Conservation (phyloP, 2,113 vertebrate genomes). For the Callionymus lyra region DNA sequence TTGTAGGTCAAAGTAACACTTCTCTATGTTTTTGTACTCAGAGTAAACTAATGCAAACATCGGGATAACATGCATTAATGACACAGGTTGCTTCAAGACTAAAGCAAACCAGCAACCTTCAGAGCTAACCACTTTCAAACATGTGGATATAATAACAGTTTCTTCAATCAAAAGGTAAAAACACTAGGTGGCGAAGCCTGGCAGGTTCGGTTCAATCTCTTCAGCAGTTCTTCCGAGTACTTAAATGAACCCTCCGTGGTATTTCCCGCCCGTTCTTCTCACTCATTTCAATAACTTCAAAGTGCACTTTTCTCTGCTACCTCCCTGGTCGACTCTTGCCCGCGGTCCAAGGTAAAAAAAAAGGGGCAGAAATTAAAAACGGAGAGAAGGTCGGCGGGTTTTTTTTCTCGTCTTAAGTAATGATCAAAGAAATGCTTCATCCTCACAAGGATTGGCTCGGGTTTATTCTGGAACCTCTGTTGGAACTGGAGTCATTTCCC, state of each 20-base stretch:
- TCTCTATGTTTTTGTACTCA: too few species aligned
- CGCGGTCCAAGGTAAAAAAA: slow-evolving; percentile 41
- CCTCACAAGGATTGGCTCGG: slow-evolving; percentile 25
- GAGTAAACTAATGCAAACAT: too few species aligned
- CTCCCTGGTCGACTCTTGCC: slow-evolving; percentile 28
- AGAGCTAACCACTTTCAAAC: too few species aligned
- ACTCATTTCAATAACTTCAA: slow-evolving; percentile 52
- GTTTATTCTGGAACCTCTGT: slow-evolving; percentile 32
- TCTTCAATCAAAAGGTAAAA: too few species aligned
- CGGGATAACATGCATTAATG: too few species aligned
- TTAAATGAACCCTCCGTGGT: slow-evolving; percentile 6
- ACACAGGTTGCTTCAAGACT: too few species aligned
- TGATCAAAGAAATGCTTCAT: slow-evolving; percentile 49
- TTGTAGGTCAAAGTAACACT: too few species aligned
- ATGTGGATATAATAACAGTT: too few species aligned
- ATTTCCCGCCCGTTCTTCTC: slow-evolving; percentile 15
- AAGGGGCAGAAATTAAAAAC: slow-evolving; percentile 44
- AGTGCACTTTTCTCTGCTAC: slow-evolving; percentile 31
- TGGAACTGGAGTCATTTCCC: slow-evolving; percentile 34
- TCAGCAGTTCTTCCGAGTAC: too few species aligned
- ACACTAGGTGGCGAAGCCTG: too few species aligned
- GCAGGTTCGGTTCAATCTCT: too few species aligned
- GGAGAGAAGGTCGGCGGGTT: slow-evolving; percentile 21
- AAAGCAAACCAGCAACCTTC: too few species aligned
- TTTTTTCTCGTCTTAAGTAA: slow-evolving; percentile 44